Evolutionary conservation across 2,113 vertebrate genomes (phyloP).

Genomic region (Chauna torquata): DNA sequence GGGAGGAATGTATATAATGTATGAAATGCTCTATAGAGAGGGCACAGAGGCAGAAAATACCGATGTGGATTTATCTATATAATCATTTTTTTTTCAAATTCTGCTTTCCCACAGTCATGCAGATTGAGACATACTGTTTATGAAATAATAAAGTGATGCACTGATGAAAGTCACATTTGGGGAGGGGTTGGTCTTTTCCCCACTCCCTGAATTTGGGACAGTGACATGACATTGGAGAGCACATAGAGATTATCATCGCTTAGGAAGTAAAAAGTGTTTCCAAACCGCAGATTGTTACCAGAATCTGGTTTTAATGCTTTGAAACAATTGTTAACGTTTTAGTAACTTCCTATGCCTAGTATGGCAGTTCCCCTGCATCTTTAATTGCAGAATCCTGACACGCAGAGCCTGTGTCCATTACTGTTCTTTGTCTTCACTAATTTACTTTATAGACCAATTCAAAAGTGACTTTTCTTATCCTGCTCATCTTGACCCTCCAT

Average conservation of each 20-base stretch:
- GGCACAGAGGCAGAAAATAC: not conserved
- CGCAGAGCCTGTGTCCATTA: not conserved
- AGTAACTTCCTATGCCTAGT: not conserved
- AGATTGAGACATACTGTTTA: not conserved
- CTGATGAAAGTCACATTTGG: not conserved
- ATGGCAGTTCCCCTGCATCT: not conserved
- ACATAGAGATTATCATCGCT: not conserved
- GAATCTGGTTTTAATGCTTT: not conserved
- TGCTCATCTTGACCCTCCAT: not conserved
- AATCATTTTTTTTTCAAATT: not conserved
- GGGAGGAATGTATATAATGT: not conserved
- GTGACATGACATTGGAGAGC: not conserved
- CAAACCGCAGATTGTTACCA: not conserved
- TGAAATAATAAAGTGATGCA: not conserved
- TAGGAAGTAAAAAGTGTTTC: not conserved
- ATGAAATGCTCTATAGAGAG: fast-evolving
- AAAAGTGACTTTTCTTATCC: not conserved
- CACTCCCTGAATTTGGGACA: not conserved
- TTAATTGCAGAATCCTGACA: not conserved
- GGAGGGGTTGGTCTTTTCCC: not conserved
- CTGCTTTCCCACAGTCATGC: not conserved
- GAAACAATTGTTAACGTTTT: not conserved
- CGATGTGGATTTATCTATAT: not conserved
- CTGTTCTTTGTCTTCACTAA: not conserved
- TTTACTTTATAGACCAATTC: not conserved